Conservation (phyloP, 2,797 vertebrate species). For the Typhlichthys eigenmanni region DNA sequence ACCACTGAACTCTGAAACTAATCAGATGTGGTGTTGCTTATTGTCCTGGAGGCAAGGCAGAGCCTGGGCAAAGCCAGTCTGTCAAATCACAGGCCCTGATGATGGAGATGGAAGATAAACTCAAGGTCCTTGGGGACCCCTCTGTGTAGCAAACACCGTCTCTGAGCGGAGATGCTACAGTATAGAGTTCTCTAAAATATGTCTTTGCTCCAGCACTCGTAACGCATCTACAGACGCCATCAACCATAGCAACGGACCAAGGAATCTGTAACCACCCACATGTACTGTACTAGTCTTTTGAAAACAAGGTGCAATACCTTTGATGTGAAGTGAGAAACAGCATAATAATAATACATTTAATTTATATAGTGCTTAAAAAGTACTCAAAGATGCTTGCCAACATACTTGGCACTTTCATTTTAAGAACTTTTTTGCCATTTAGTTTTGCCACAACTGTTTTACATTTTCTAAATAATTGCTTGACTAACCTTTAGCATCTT, state of each 20-base stretch:
- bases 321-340: too few relatives aligned
- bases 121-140: slow-evolving; percentile 73
- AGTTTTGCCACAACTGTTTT: background rate
- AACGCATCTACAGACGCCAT: slow-evolving; percentile 63
- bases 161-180: slow-evolving; percentile 70
- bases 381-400: background rate
- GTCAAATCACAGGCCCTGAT: slow-evolving; percentile 81
- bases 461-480: slow-evolving; percentile 20
- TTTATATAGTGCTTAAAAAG: too few relatives aligned
- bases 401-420: slow-evolving; percentile 22
- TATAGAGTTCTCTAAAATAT: slow-evolving; percentile 80
- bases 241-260: slow-evolving; percentile 76
- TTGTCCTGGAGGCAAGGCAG: slow-evolving; percentile 81
- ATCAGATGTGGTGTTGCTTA: slow-evolving; percentile 84
- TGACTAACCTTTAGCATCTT: slow-evolving; percentile 37
- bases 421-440: slow-evolving; percentile 42
- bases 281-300: slow-evolving; percentile 57
- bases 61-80: slow-evolving; percentile 74
- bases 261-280: slow-evolving; percentile 56
- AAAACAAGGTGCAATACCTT: slow-evolving; percentile 40
- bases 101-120: slow-evolving; percentile 85
- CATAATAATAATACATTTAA: too few relatives aligned
- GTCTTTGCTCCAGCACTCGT: slow-evolving; percentile 64
- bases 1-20: slow-evolving; percentile 87
- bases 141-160: slow-evolving; percentile 72